Evolutionary conservation across 2,113 vertebrate species (phyloP).

Genomic region (Solea solea): DNA sequence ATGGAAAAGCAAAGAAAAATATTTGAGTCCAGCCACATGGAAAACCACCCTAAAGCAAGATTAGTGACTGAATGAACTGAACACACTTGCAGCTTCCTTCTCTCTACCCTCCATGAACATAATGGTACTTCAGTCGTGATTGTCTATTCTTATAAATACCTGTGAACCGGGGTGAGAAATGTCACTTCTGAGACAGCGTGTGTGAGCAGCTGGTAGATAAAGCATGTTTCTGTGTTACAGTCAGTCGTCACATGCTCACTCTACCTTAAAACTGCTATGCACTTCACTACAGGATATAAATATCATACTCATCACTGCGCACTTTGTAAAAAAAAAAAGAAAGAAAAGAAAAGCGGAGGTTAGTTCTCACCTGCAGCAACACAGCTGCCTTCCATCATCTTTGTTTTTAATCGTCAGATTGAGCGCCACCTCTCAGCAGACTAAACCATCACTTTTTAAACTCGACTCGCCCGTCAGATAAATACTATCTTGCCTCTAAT

Average conservation of each 20-base stretch:
- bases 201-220: background rate
- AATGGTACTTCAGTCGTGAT: background rate
- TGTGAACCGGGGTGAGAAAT: background rate
- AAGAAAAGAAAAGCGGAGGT: constrained; percentile 7
- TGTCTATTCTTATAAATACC: background rate
- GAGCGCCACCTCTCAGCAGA: background rate
- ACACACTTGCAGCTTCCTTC: background rate
- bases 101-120: background rate
- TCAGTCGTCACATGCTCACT: too few relatives aligned
- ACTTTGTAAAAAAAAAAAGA: constrained; percentile 5
- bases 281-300: constrained; percentile 16
- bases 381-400: constrained; percentile 4
- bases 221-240: background rate
- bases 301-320: constrained; percentile 8
- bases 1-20: too few relatives aligned
- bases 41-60: too few relatives aligned
- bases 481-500: background rate
- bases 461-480: background rate
- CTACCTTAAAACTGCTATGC: background rate
- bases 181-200: background rate
- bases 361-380: background rate
- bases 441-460: constrained; percentile 1
- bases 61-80: background rate
- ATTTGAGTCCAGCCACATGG: too few relatives aligned
- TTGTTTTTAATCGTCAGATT: constrained; percentile 2